Percentiles rank a stretch among this genome's conserved stretches.
phyloP scores from a whole-genome alignment of 2,113 vertebrate genomes.

The Festucalex cinctus region DNA sequence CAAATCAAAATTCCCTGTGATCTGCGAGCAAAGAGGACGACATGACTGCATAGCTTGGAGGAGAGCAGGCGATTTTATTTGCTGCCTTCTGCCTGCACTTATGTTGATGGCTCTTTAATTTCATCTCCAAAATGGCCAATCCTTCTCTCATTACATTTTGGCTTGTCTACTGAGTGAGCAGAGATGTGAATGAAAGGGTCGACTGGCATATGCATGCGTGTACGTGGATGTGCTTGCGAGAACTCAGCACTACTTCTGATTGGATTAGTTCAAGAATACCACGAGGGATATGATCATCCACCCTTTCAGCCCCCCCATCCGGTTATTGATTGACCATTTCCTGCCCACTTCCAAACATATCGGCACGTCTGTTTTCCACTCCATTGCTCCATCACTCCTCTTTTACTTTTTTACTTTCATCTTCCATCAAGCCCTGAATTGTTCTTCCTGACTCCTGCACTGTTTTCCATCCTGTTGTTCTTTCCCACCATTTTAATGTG shows the following conservation, averaged over 20 bases:
- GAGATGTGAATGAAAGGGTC: slow-evolving; percentile 28
- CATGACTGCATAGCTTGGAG: slow-evolving; percentile 20
- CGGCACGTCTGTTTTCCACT: slow-evolving; percentile 44
- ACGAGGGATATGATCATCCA: slow-evolving; percentile 37
- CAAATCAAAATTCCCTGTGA: slow-evolving; percentile 61
- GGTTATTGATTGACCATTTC: slow-evolving; percentile 73
- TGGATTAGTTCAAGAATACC: slow-evolving; percentile 56
- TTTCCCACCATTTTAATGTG: not conserved
- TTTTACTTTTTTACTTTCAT: slow-evolving; percentile 26
- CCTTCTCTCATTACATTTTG: slow-evolving; percentile 46
- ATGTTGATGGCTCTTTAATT: slow-evolving; percentile 51
- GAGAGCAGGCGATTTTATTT: slow-evolving; percentile 32
- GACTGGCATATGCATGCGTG: slow-evolving; percentile 8
- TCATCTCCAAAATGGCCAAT: slow-evolving; percentile 44
- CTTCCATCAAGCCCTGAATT: slow-evolving; percentile 11
- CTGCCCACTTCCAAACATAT: slow-evolving; percentile 64
- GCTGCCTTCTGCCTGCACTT: slow-evolving; percentile 36
- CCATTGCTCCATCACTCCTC: slow-evolving; percentile 13
- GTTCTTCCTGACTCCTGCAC: not conserved
- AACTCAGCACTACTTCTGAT: slow-evolving; percentile 54
- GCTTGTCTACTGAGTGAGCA: slow-evolving; percentile 26
- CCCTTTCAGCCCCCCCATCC: slow-evolving; percentile 46
- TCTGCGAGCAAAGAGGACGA: slow-evolving; percentile 40
- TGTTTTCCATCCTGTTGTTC: slow-evolving; percentile 30
- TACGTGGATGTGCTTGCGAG: slow-evolving; percentile 13